A percentile compares a stretch with the other conserved stretches of the same genome.
Evolutionary conservation across 1,140 invertebrate species (phyloP).

Genomic region (Drosophila carrolli): DNA sequence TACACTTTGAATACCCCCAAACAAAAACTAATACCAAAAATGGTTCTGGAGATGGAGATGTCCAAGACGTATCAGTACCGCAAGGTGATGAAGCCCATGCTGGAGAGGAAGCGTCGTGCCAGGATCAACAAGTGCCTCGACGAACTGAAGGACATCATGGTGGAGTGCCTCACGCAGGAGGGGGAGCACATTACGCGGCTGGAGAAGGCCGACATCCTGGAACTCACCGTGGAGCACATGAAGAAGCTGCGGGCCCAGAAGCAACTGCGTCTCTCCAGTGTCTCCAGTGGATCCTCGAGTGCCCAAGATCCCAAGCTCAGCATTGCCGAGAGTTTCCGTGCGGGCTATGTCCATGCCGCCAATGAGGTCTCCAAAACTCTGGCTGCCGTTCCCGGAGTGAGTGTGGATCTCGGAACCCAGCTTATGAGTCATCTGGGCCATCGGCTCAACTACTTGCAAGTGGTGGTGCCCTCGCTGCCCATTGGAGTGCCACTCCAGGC

Average conservation of each 20-base stretch:
- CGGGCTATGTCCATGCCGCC: slow-evolving; percentile 93
- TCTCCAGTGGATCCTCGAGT: slow-evolving; percentile 1
- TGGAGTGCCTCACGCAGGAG: slow-evolving; percentile 85
- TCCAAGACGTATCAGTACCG: slow-evolving; percentile 88
- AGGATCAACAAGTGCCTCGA: slow-evolving; percentile 95
- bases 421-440: slow-evolving; percentile 95
- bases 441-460: slow-evolving; percentile 88
- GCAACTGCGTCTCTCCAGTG: slow-evolving; percentile 84
- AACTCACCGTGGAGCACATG: slow-evolving; percentile 94
- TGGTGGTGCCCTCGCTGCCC: slow-evolving; percentile 75
- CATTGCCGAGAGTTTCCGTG: slow-evolving; percentile 89
- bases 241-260: slow-evolving; percentile 89
- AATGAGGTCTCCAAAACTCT: slow-evolving; percentile 91
- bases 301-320: slow-evolving; percentile 79
- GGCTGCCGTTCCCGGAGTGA: slow-evolving; percentile 93
- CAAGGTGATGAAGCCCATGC: slow-evolving; percentile 91
- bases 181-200: slow-evolving; percentile 93
- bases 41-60: slow-evolving; percentile 84
- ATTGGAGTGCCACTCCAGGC: slow-evolving; percentile 60
- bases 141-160: slow-evolving; percentile 94
- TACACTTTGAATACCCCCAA: neutral
- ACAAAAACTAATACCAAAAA: slow-evolving; percentile 17
- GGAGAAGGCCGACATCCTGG: slow-evolving; percentile 96
- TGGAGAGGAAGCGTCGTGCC: slow-evolving; percentile 94
- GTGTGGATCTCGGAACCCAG: slow-evolving; percentile 93